Evolutionary conservation across 2,888 invertebrate genomes (phyloP), one percentile per base, ranked within the genome.

Genomic region (Brachycybe producta): DNA sequence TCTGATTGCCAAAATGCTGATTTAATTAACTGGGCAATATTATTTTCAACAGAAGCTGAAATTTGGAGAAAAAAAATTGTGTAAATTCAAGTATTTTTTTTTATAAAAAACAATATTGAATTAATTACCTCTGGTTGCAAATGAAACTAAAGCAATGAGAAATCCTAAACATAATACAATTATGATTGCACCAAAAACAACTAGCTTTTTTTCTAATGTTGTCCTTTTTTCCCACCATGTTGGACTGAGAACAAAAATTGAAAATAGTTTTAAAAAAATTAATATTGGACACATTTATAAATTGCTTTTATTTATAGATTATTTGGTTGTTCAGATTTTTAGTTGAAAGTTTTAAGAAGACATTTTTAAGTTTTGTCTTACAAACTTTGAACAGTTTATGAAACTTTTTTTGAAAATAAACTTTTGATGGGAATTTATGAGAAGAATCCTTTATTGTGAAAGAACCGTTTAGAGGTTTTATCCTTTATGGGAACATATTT

Each of bases 191-290:
- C 51, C 51, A 28, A 34, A 23, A 45, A 51, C 11, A n/a, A 51
- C 34, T 32, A 51, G 21, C 3, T 30, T 24, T 28, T 45, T 51
- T 39, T 51, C 51, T 23, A 51, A 21, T 21, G 44, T 32, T 17
- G 51, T 51, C 28, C 51, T 17, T 34, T 39, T n/a, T 36, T 45
- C 26, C 51, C 51, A 51, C 51, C 51, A 51, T 27, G 45, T 41
- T 49, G 24, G 15, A n/a, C 49, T 49, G 19, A 19, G n/a, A 36
- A 13, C 8, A 30, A 30, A 11, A 11, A 30, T 11, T 30, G 13
- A 30, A n/a, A n/a, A n/a, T n/a, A n/a, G n/a, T n/a, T n/a, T n/a
- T n/a, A n/a, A n/a, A n/a, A n/a, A n/a, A n/a, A n/a, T n/a, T n/a
- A n/a, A n/a, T n/a, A n/a, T n/a, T n/a, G n/a, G n/a, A n/a, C n/a